Evolutionary conservation across 37 sponge, comb jelly and placozoan species (phyloP).

Genomic region (Amphimedon queenslandica): DNA sequence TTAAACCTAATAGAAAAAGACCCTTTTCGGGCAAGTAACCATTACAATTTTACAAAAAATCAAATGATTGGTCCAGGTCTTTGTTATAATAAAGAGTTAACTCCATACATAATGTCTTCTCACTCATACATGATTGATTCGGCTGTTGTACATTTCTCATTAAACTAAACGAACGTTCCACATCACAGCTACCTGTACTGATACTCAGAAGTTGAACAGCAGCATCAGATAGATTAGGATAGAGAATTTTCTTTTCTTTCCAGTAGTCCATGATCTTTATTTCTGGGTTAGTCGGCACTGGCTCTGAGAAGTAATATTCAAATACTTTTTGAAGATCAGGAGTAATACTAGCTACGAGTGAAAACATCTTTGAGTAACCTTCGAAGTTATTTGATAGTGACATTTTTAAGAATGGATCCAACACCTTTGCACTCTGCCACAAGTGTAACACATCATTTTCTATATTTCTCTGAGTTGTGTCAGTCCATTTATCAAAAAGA

Average conservation of each 20-base stretch:
- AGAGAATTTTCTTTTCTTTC: no score
- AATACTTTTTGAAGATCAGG: neutral
- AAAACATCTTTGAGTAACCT: neutral
- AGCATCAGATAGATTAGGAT: no score
- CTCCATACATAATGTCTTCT: neutral
- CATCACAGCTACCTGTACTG: neutral
- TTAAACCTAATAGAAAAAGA: neutral
- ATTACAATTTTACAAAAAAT: neutral
- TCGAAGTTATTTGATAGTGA: neutral
- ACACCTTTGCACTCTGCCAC: neutral
- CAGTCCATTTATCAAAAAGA: neutral
- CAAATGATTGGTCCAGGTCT: neutral
- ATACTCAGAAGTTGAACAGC: neutral
- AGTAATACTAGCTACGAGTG: neutral
- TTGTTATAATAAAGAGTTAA: neutral
- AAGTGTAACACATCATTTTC: neutral
- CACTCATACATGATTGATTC: neutral
- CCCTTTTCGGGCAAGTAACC: neutral
- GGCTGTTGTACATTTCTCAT: neutral
- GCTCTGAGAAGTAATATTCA: neutral
- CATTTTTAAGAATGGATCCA: neutral
- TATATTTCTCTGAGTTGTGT: neutral
- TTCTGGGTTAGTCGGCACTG: neutral
- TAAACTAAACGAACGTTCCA: neutral
- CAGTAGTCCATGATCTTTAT: no score